phyloP scores from a whole-genome alignment of 2,113 vertebrate species.

The Oreocharis arfaki region DNA sequence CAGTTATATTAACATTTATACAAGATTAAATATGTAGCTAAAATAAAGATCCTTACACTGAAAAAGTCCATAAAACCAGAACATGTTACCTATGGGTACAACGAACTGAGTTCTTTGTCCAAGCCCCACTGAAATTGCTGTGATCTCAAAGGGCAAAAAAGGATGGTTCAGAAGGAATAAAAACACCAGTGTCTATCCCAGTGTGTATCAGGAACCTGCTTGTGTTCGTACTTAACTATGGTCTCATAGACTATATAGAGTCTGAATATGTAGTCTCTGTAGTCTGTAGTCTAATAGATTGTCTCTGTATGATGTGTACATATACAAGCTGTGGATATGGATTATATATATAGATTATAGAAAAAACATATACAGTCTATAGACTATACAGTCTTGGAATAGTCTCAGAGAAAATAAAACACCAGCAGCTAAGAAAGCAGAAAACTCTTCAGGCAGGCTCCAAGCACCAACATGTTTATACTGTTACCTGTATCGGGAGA shows the following conservation, averaged over 20 bases:
- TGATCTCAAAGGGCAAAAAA: neutral
- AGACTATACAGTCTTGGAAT: neutral
- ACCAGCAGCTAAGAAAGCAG: neutral
- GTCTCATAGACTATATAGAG: neutral
- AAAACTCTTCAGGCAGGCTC: neutral
- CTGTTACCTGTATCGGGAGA: neutral
- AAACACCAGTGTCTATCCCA: neutral
- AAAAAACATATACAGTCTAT: neutral
- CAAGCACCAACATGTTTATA: neutral
- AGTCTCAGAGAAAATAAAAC: neutral
- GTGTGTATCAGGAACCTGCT: neutral
- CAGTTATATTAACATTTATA: neutral
- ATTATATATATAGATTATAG: neutral
- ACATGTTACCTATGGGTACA: neutral
- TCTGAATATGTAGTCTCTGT: neutral
- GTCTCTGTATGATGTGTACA: neutral
- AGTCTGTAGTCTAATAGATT: neutral
- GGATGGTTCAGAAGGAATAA: neutral
- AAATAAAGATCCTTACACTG: neutral
- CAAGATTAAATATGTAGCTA: neutral
- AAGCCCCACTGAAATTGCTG: neutral
- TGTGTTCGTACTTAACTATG: neutral
- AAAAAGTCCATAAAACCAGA: neutral
- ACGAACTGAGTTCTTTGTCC: neutral
- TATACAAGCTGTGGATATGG: neutral